These are phyloP conservation scores for Ophonus ardosiacus DNA, from an alignment of 2,888 invertebrate genomes.

Conservation along the genomic window DNA sequence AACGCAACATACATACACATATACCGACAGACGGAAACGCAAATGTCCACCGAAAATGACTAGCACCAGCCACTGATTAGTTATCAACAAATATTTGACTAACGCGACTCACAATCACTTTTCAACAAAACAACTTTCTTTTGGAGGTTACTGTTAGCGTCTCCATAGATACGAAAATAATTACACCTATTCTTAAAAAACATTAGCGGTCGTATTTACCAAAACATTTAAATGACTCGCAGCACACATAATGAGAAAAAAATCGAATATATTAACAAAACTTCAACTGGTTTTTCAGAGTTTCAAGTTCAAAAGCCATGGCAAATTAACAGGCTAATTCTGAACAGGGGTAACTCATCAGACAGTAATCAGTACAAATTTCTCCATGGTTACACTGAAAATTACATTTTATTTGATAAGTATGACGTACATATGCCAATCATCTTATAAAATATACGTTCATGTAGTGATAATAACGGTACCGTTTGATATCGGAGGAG, in stretches of 20 bases:
- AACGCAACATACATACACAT: constrained; percentile 1
- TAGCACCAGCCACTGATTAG: constrained; percentile 55
- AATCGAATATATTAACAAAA: no score
- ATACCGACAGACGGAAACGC: constrained; percentile 36
- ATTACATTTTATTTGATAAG: no score
- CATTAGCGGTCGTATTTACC: not conserved
- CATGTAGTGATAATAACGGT: no score
- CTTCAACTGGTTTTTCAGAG: no score
- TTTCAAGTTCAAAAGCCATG: no score
- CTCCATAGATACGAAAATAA: constrained; percentile 51
- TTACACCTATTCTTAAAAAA: constrained; percentile 36
- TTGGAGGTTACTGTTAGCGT: constrained; percentile 17
- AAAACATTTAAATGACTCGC: not conserved
- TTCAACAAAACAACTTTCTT: constrained; percentile 62
- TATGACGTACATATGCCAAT: no score
- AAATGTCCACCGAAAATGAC: constrained; percentile 55
- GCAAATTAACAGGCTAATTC: no score
- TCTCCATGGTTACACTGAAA: no score
- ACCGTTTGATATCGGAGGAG: no score
- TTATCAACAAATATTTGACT: constrained; percentile 62
- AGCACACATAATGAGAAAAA: not conserved
- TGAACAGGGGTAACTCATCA: no score
- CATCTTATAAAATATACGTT: no score
- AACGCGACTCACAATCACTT: constrained; percentile 52
- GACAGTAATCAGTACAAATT: no score